A percentile compares a stretch with the other conserved stretches of the same genome.
These are phyloP conservation scores for Maconellicoccus hirsutus DNA, from an alignment of 1,140 invertebrate genomes.

Conservation along the genomic window DNA sequence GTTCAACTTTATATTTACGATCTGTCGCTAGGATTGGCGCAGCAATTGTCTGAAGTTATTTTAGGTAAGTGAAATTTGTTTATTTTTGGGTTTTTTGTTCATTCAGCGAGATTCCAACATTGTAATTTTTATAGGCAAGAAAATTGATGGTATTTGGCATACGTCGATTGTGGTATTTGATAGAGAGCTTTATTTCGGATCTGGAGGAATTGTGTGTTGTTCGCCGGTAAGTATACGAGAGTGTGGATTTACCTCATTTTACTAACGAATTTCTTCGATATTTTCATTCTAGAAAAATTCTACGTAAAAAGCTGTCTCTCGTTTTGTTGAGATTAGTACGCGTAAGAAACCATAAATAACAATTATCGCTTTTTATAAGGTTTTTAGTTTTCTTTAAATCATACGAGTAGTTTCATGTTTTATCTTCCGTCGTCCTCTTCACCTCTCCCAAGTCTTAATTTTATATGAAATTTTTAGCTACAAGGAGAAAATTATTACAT, in stretches of 20 bases:
- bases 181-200: constrained; percentile 77
- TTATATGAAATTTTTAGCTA: no score
- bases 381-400: no score
- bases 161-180: constrained; percentile 73
- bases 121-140: constrained; percentile 42
- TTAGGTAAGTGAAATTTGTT: constrained; percentile 24
- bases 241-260: no score
- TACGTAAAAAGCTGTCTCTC: no score
- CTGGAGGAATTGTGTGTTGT: constrained; percentile 60
- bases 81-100: background rate
- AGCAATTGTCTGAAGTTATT: constrained; percentile 16
- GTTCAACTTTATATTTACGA: constrained; percentile 27
- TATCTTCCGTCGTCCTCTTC: no score
- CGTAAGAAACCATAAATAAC: no score
- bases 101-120: background rate
- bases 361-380: no score
- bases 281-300: background rate
- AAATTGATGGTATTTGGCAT: constrained; percentile 78
- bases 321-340: no score
- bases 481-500: no score
- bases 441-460: no score
- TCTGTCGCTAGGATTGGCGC: constrained; percentile 24
- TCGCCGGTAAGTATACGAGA: constrained; percentile 52
- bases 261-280: background rate
- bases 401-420: no score